These are phyloP conservation scores for Argynnis bischoffii DNA, from an alignment of 2,888 invertebrate species.

Conservation along the genomic window DNA sequence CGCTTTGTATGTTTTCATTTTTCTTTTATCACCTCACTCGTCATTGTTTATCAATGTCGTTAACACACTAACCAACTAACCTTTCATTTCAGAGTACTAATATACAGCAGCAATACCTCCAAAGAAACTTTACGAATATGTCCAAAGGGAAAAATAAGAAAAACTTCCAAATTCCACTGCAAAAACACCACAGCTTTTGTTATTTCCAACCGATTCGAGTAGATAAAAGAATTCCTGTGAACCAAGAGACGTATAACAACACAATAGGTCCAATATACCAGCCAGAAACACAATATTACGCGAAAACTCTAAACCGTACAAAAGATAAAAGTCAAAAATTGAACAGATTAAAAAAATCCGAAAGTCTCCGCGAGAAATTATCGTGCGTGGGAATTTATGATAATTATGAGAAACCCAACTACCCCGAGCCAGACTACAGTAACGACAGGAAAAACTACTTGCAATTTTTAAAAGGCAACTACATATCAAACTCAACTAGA, in stretches of 20 bases:
- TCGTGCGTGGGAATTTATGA: conserved; percentile 79
- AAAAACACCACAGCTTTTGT: conserved; percentile 86
- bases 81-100: conserved; percentile 83
- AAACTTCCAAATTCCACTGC: conserved; percentile 84
- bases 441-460: conserved; percentile 74
- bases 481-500: conserved; percentile 78
- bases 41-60: conserved; percentile 51
- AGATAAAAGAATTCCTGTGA: conserved; percentile 80
- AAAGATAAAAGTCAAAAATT: conserved; percentile 74
- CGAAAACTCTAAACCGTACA: conserved; percentile 76
- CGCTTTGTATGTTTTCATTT: conserved; percentile 57
- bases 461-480: conserved; percentile 74
- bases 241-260: conserved; percentile 74
- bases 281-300: conserved; percentile 72
- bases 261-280: conserved; percentile 76
- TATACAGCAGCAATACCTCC: conserved; percentile 82
- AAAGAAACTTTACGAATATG: conserved; percentile 80
- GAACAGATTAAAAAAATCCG: conserved; percentile 77
- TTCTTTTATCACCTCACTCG: conserved; percentile 37
- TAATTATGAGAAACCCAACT: conserved; percentile 74
- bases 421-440: conserved; percentile 72
- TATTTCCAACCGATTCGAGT: conserved; percentile 85
- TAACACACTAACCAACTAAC: conserved; percentile 65
- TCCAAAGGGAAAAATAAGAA: conserved; percentile 82
- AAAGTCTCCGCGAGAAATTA: conserved; percentile 75